Percentiles rank a stretch among this genome's conserved stretches.
phyloP scores from a whole-genome alignment of 2,888 invertebrate genomes.

The Globia sparganii region DNA sequence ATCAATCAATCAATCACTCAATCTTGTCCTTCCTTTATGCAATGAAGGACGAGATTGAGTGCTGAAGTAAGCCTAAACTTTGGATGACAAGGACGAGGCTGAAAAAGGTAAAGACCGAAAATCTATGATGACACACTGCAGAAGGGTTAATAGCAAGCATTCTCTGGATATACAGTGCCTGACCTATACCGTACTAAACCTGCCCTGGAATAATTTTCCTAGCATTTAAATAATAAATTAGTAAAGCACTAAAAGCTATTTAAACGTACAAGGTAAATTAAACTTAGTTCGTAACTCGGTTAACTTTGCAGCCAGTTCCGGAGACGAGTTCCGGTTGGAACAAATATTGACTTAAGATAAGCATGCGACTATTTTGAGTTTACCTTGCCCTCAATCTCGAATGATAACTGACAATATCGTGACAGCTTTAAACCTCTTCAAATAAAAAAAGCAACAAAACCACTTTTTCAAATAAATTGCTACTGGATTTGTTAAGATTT shows the following conservation, averaged over 20 bases:
- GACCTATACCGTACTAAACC: no score
- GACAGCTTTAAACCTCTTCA: constrained; percentile 28
- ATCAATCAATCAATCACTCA: no score
- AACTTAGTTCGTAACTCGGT: constrained; percentile 18
- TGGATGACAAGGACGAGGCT: neutral
- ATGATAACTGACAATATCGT: constrained; percentile 40
- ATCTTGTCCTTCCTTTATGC: no score
- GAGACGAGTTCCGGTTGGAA: constrained; percentile 45
- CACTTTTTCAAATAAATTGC: constrained; percentile 37
- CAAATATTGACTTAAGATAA: constrained; percentile 59
- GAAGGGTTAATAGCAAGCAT: neutral
- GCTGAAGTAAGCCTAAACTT: neutral
- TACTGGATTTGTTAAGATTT: constrained; percentile 54
- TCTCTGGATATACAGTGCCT: neutral
- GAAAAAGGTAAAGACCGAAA: neutral
- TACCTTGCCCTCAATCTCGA: constrained; percentile 61
- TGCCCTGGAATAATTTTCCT: no score
- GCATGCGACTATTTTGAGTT: constrained; percentile 50
- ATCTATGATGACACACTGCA: neutral
- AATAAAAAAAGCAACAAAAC: constrained; percentile 27
- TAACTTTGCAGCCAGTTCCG: constrained; percentile 41
- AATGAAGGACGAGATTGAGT: neutral
- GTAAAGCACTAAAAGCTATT: constrained; percentile 9
- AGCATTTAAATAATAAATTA: constrained; percentile 5
- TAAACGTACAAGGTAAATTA: constrained; percentile 15